Percentiles rank a stretch among this genome's conserved stretches.
phyloP scores from a whole-genome alignment of 1,140 invertebrate genomes.

The Phortica variegata region DNA sequence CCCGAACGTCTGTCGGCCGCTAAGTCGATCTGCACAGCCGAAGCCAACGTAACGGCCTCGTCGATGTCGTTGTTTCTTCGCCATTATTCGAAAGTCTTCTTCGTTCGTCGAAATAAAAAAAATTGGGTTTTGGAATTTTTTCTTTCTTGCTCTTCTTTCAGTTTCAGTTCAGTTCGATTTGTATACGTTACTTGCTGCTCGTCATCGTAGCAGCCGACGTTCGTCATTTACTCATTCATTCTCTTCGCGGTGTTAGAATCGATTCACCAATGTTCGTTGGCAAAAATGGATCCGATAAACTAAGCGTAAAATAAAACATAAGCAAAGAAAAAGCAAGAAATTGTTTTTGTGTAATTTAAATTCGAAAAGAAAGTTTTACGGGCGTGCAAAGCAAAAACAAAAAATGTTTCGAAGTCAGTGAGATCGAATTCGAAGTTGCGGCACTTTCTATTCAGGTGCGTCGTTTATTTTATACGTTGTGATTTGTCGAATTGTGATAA shows the following conservation, averaged over 20 bases:
- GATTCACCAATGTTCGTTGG: too few species aligned
- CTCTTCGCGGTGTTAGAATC: conserved; percentile 10
- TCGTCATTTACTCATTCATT: conserved; percentile 7
- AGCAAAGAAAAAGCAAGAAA: neutral
- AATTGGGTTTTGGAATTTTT: conserved; percentile 49
- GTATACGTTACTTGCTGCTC: conserved; percentile 45
- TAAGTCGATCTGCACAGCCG: conserved; percentile 5
- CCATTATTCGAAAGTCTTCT: conserved; percentile 11
- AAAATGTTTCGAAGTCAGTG: too few species aligned
- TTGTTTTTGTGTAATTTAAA: too few species aligned
- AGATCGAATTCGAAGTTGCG: too few species aligned
- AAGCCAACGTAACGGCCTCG: conserved; percentile 7
- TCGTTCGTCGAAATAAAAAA: conserved; percentile 20
- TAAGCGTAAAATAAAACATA: conserved; percentile 7
- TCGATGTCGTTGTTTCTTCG: conserved; percentile 19
- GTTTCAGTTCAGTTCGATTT: conserved; percentile 54
- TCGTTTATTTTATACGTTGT: too few species aligned
- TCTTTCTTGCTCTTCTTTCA: conserved; percentile 53
- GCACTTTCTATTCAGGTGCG: too few species aligned
- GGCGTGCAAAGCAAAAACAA: conserved; percentile 13
- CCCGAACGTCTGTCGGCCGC: too few species aligned
- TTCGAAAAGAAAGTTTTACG: too few species aligned
- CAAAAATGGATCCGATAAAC: too few species aligned
- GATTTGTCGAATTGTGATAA: too few species aligned
- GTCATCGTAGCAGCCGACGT: conserved; percentile 3